phyloP scores from a whole-genome alignment of 1,140 invertebrate species.

The Drosophila miranda region DNA sequence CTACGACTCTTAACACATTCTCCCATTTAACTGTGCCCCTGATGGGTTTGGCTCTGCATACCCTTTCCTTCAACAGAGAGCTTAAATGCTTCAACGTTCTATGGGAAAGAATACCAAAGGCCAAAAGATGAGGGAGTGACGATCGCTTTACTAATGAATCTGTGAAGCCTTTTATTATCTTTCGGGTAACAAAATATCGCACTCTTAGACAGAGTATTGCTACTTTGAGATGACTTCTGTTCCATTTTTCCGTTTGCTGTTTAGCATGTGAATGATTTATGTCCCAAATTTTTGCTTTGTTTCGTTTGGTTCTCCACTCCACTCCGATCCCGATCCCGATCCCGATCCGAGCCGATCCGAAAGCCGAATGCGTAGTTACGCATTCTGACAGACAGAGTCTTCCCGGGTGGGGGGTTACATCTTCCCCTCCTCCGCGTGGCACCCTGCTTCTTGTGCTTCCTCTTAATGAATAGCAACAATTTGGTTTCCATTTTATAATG shows the following conservation, averaged over 20 bases:
- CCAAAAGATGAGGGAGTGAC: too few species aligned
- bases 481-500: slow-evolving; percentile 57
- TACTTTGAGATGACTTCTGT: background rate
- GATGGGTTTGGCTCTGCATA: background rate
- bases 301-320: slow-evolving; percentile 31
- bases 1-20: background rate
- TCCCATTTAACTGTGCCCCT: background rate
- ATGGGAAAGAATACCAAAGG: too few species aligned
- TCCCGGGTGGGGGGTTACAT: background rate
- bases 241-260: slow-evolving; percentile 18
- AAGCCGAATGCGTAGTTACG: slow-evolving; percentile 74
- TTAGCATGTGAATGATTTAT: slow-evolving; percentile 72
- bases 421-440: slow-evolving; percentile 21
- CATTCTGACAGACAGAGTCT: slow-evolving; percentile 40
- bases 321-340: slow-evolving; percentile 26
- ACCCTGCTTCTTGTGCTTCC: slow-evolving; percentile 9
- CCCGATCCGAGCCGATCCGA: slow-evolving; percentile 25
- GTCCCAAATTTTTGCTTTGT: slow-evolving; percentile 43
- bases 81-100: too few species aligned
- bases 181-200: background rate
- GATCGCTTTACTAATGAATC: too few species aligned
- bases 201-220: slow-evolving; percentile 9
- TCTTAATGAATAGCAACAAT: slow-evolving; percentile 62
- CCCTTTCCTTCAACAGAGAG: too few species aligned
- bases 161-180: too few species aligned